Evolutionary conservation across 1,140 invertebrate genomes (phyloP).

Genomic region (Stegodyphus dumicola): DNA sequence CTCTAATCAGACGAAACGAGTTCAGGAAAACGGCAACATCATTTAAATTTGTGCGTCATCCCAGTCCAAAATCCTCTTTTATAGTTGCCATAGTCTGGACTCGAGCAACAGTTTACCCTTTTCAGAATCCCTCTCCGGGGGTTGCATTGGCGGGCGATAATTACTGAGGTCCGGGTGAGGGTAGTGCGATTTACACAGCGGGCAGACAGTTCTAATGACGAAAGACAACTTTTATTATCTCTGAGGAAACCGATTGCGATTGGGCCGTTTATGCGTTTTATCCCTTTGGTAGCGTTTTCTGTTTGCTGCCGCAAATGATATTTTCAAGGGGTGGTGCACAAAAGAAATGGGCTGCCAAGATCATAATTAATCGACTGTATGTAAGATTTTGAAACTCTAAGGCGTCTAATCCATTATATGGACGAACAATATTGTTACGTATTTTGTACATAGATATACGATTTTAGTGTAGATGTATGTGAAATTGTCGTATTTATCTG

Average conservation of each 20-base stretch:
- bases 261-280: constrained; percentile 28
- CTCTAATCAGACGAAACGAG: constrained; percentile 35
- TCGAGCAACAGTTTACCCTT: constrained; percentile 27
- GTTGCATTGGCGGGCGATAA: constrained; percentile 15
- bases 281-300: constrained; percentile 33
- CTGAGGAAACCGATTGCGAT: constrained; percentile 43
- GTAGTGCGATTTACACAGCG: constrained; percentile 16
- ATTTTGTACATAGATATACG: too few species aligned
- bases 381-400: background rate
- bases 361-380: background rate
- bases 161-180: constrained; percentile 13
- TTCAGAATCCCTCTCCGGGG: background rate
- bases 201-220: constrained; percentile 32
- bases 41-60: constrained; percentile 46
- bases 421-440: too few species aligned
- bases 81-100: background rate
- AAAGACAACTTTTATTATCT: constrained; percentile 50
- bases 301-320: constrained; percentile 1
- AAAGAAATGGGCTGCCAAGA: background rate
- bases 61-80: constrained; percentile 26
- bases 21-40: constrained; percentile 17
- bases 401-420: too few species aligned
- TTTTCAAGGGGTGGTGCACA: background rate
- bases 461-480: too few species aligned
- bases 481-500: too few species aligned